Evolutionary conservation across 2,888 invertebrate genomes (phyloP).

Genomic region (Dicyrtomina minuta): DNA sequence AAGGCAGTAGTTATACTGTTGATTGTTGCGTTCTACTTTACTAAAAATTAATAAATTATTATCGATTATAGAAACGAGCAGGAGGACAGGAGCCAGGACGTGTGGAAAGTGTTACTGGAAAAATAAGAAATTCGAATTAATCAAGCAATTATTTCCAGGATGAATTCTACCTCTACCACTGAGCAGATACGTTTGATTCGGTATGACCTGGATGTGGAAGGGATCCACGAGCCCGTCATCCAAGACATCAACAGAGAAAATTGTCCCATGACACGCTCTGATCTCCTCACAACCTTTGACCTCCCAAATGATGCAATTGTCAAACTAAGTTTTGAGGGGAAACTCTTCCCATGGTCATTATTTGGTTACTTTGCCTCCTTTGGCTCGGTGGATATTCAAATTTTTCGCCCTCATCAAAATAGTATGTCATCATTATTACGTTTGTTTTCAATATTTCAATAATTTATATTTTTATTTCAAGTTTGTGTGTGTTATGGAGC

Average conservation of each 20-base stretch:
- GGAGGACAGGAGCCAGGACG: too few species aligned
- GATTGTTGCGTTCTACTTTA: too few species aligned
- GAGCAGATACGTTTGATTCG: constrained; percentile 31
- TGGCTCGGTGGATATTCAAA: constrained; percentile 46
- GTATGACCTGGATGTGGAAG: constrained; percentile 24
- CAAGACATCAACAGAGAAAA: background rate
- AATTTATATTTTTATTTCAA: too few species aligned
- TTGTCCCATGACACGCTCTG: constrained; percentile 33
- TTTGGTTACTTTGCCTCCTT: constrained; percentile 34
- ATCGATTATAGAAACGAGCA: too few species aligned
- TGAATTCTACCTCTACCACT: too few species aligned
- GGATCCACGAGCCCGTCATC: too few species aligned
- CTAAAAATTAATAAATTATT: too few species aligned
- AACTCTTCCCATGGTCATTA: constrained; percentile 49
- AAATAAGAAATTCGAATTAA: too few species aligned
- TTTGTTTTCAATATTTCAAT: background rate
- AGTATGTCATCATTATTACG: constrained; percentile 31
- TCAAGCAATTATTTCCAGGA: too few species aligned
- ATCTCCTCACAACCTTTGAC: constrained; percentile 35
- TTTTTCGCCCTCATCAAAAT: constrained; percentile 50
- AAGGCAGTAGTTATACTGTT: too few species aligned
- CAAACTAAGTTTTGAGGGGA: constrained; percentile 46
- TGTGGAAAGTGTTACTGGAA: too few species aligned
- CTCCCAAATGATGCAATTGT: constrained; percentile 48
- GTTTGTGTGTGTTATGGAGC: background rate